Evolutionary conservation across 2,113 vertebrate species (phyloP).

Genomic region (Falco punctatus): DNA sequence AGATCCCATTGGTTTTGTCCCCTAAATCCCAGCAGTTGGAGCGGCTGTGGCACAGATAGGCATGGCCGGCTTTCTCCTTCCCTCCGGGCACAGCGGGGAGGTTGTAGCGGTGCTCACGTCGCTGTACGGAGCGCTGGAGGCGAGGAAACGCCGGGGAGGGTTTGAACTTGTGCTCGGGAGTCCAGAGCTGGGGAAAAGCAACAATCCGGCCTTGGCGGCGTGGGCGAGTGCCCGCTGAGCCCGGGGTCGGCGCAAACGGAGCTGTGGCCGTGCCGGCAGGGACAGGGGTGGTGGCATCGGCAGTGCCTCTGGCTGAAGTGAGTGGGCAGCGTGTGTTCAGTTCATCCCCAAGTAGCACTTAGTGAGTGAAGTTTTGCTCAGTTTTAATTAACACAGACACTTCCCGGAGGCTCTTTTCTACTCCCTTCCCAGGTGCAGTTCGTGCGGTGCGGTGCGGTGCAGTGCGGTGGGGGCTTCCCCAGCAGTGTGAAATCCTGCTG

Average conservation of each 20-base stretch:
- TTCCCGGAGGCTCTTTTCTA: neutral
- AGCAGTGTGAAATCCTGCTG: neutral
- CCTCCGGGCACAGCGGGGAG: neutral
- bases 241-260: accelerated
- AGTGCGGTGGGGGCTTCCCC: neutral
- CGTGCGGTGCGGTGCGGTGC: neutral
- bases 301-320: neutral
- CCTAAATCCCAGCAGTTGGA: neutral
- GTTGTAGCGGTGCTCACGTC: accelerated
- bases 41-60: accelerated
- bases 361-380: conserved; percentile 51
- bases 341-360: conserved; percentile 60
- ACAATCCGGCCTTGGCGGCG: accelerated
- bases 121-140: neutral
- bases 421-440: neutral
- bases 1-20: neutral
- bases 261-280: neutral
- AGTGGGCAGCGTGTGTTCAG: conserved; percentile 15
- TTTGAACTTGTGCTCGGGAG: neutral
- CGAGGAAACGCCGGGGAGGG: neutral
- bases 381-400: neutral
- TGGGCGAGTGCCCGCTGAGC: neutral
- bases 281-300: neutral
- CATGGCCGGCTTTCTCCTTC: neutral
- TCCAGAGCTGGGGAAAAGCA: neutral